Evolutionary conservation across 2,888 invertebrate species (phyloP), one percentile per base, ranked within the genome.

Genomic region (Cosmopolites sordidus): DNA sequence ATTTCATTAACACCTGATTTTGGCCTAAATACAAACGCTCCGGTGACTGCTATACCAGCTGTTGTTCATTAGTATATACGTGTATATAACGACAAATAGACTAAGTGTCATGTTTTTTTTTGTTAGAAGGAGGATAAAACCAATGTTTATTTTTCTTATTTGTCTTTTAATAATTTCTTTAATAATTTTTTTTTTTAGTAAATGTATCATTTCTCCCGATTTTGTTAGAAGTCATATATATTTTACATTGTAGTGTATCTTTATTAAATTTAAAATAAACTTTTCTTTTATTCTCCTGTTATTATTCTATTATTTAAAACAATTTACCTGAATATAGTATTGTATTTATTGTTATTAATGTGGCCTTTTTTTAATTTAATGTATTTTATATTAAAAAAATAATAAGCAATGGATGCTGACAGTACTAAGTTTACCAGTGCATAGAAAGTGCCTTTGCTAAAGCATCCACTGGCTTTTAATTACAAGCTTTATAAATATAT

Each of bases 51-150:
- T n/a, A 14, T 16, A 40, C 15, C 39, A 62, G 60, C 62, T 67
- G 67, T 70, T 70, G 65, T 71, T 71, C 70, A 71, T 70, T 72
- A 69, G 68, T 68, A 65, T 67, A 67, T 60, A 61, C 51, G 46
- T 62, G 60, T 62, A 62, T 52, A 63, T 63, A 62, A 61, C 61
- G 57, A 59, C 54, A 43, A 33, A 53, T 61, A 58, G 58, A 55
- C 51, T 53, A 53, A 59, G 48, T 59, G 27, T 47, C 40, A 47
- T 47, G 46, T 41, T 51, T 51, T 22, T 44, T 40, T 43, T 33
- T 39, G 43, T 43, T 52, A 43, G 43, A 43, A 44, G 14, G 46
- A 39, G 16, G 27, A 39, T 27, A 49, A 49, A 22, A 9, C 8
- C 14, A 8, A 14, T 43, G 27, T 37, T 42, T 27, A 14, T 37